Percentiles rank a stretch among this genome's conserved stretches.
phyloP scores from a whole-genome alignment of 2,888 invertebrate species.

The Dasysyrphus albostriatus region DNA sequence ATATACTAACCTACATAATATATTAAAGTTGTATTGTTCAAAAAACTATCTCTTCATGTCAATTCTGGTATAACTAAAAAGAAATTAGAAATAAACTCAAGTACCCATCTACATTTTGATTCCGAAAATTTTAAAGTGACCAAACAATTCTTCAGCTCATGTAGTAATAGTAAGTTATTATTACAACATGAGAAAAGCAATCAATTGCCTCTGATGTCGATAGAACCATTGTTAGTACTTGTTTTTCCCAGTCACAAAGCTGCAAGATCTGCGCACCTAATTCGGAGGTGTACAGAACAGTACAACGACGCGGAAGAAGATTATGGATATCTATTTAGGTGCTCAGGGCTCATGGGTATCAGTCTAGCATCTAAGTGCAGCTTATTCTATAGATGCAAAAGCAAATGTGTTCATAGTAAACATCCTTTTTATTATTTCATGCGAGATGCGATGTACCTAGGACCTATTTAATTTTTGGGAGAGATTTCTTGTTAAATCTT shows the following conservation, averaged over 20 bases:
- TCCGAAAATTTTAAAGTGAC: constrained; percentile 55
- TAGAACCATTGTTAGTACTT: constrained; percentile 12
- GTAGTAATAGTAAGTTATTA: constrained; percentile 36
- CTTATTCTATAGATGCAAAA: constrained; percentile 48
- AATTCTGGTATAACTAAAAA: neutral
- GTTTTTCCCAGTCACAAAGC: constrained; percentile 45
- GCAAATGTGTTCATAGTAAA: constrained; percentile 50
- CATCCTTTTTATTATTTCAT: constrained; percentile 43
- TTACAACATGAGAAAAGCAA: constrained; percentile 43
- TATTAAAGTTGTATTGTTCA: too few species aligned
- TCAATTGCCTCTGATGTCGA: constrained; percentile 29
- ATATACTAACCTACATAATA: neutral
- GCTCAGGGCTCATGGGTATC: constrained; percentile 35
- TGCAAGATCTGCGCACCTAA: constrained; percentile 54
- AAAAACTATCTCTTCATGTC: constrained; percentile 4
- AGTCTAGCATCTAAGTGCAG: constrained; percentile 44
- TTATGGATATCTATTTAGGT: constrained; percentile 58
- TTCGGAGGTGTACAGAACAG: constrained; percentile 15
- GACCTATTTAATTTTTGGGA: constrained; percentile 68
- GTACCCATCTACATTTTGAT: constrained; percentile 9
- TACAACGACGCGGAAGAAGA: constrained; percentile 34
- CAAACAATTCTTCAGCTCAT: constrained; percentile 49
- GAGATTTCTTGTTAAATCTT: constrained; percentile 54
- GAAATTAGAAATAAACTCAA: neutral
- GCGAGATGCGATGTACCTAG: constrained; percentile 17